phyloP scores from a whole-genome alignment of 2,797 vertebrate genomes.

The Gadopsis bispinosus region DNA sequence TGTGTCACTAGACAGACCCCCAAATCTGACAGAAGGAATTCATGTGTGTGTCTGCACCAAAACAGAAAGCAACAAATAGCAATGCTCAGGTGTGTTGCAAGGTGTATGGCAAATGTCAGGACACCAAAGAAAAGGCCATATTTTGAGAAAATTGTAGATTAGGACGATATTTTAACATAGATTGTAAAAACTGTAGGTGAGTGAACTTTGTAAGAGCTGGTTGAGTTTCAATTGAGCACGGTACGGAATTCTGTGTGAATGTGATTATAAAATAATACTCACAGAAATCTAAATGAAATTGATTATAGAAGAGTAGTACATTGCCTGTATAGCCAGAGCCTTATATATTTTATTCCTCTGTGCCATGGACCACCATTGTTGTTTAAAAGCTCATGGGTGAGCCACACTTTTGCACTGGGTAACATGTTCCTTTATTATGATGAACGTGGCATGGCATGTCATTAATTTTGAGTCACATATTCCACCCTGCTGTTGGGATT shows the following conservation, averaged over 20 bases:
- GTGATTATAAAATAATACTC: not conserved
- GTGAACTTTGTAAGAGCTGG: constrained; percentile 1
- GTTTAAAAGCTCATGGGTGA: not conserved
- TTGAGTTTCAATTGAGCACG: not conserved
- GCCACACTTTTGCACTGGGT: not conserved
- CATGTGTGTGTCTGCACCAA: constrained; percentile 6
- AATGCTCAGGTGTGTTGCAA: constrained; percentile 17
- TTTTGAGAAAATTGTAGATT: not conserved
- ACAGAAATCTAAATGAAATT: constrained; percentile 36
- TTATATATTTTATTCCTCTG: not conserved
- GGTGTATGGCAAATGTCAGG: constrained; percentile 10
- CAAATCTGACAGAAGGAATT: constrained; percentile 20
- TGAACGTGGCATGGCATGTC: too few relatives aligned
- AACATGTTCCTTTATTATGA: not conserved
- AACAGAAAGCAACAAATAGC: constrained; percentile 21
- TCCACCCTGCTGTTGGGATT: not conserved
- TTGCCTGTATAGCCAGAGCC: too few relatives aligned
- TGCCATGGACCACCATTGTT: not conserved
- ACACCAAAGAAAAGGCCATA: not conserved
- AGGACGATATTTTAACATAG: not conserved
- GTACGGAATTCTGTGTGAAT: constrained; percentile 3
- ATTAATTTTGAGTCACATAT: not conserved
- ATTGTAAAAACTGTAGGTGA: not conserved
- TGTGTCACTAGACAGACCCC: constrained; percentile 11
- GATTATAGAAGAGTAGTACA: not conserved